phyloP scores from a whole-genome alignment of 2,888 invertebrate species.

The Chrysotoxum bicinctum region DNA sequence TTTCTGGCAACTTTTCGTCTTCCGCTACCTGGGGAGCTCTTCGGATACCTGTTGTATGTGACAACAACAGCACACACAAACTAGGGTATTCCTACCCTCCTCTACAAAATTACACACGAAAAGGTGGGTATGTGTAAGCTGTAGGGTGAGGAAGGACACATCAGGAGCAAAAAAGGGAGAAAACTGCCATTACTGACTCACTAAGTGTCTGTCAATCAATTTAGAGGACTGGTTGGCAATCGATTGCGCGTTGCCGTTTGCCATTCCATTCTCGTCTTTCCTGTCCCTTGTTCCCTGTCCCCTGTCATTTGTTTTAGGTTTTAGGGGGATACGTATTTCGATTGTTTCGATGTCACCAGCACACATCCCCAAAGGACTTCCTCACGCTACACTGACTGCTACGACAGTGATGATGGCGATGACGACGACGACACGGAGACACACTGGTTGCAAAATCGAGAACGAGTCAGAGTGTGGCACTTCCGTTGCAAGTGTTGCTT shows the following conservation, averaged over 20 bases:
- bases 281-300: neutral
- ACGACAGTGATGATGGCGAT: slow-evolving; percentile 30
- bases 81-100: neutral
- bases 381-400: slow-evolving; percentile 21
- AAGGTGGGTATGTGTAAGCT: neutral
- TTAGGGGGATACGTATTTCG: slow-evolving; percentile 38
- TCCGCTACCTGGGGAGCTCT: slow-evolving; percentile 45
- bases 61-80: slow-evolving; percentile 28
- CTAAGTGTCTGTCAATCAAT: slow-evolving; percentile 73
- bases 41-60: slow-evolving; percentile 56
- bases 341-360: slow-evolving; percentile 72
- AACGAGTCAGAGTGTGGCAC: slow-evolving; percentile 9
- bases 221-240: slow-evolving; percentile 59
- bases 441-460: slow-evolving; percentile 14
- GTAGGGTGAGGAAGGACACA: neutral
- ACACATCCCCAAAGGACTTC: slow-evolving; percentile 55
- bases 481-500: slow-evolving; percentile 66
- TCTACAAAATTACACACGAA: slow-evolving; percentile 5
- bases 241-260: slow-evolving; percentile 51
- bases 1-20: slow-evolving; percentile 43
- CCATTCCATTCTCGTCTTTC: neutral
- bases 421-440: slow-evolving; percentile 8
- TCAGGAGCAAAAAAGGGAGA: slow-evolving; percentile 4
- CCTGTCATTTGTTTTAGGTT: slow-evolving; percentile 7
- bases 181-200: slow-evolving; percentile 67